Conservation (phyloP, 1,140 invertebrate species). For the Batillaria attramentaria region DNA sequence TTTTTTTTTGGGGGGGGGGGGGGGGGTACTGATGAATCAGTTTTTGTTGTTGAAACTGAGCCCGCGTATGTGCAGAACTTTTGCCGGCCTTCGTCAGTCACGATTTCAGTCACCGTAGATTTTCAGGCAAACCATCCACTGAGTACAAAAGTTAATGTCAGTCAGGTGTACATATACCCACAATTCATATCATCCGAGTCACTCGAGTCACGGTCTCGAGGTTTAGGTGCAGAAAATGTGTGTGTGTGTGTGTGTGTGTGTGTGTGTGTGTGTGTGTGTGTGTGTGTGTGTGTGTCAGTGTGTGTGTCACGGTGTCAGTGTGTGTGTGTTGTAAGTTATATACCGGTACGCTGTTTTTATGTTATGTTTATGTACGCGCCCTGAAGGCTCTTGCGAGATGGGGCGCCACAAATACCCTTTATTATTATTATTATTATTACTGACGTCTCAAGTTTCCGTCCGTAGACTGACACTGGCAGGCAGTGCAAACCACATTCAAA, state of each 20-base stretch:
- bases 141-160: not conserved
- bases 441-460: not conserved
- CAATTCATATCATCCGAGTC: not conserved
- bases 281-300: not conserved
- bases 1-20: too few species aligned
- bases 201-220: not conserved
- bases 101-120: not conserved
- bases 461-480: not conserved
- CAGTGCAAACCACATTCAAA: too few species aligned
- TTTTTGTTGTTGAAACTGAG: too few species aligned
- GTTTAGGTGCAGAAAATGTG: too few species aligned
- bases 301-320: not conserved
- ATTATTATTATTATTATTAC: not conserved
- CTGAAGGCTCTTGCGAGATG: not conserved
- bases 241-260: constrained; percentile 4
- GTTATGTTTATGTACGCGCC: not conserved
- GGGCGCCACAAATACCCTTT: too few species aligned
- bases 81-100: too few species aligned
- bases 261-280: not conserved
- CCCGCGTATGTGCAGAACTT: not conserved
- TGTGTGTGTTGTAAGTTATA: not conserved
- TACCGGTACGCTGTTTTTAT: not conserved
- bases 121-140: not conserved
- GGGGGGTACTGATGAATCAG: too few species aligned
- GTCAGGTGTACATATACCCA: not conserved